Evolutionary conservation across 2,113 vertebrate genomes (phyloP).

Genomic region (Cebidichthys violaceus): DNA sequence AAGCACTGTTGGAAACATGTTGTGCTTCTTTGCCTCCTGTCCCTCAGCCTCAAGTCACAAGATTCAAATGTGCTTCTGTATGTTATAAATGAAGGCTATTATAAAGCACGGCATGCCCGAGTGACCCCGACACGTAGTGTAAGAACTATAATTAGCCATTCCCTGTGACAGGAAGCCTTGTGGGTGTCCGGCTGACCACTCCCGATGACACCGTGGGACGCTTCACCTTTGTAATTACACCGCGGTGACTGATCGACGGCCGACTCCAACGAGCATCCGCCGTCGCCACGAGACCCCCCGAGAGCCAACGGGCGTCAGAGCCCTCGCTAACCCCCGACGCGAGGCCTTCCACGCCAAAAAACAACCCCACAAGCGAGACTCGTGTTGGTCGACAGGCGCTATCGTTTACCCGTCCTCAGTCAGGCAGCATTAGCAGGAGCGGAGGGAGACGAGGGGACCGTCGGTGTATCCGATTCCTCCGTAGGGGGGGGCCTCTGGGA

Average conservation of each 20-base stretch:
- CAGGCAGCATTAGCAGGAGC: constrained; percentile 66
- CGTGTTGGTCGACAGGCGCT: constrained; percentile 66
- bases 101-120: constrained; percentile 29
- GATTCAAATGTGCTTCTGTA: constrained; percentile 63
- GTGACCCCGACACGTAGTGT: constrained; percentile 30
- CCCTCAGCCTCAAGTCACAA: constrained; percentile 63
- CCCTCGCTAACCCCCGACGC: neutral
- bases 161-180: constrained; percentile 71
- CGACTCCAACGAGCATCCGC: neutral
- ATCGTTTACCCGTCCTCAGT: constrained; percentile 63
- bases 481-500: constrained; percentile 42
- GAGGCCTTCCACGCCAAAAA: constrained; percentile 12
- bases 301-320: constrained; percentile 14
- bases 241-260: constrained; percentile 82
- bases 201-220: constrained; percentile 73
- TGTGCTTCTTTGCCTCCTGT: constrained; percentile 18
- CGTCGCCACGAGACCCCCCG: constrained; percentile 15
- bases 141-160: constrained; percentile 66
- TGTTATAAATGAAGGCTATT: constrained; percentile 69
- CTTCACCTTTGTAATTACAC: constrained; percentile 80
- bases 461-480: constrained; percentile 70
- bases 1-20: constrained; percentile 6
- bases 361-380: constrained; percentile 64
- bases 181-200: constrained; percentile 81
- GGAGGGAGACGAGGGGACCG: constrained; percentile 53